A percentile compares a stretch with the other conserved stretches of the same genome.
These are phyloP conservation scores for Ennomos fuscantarius DNA, from an alignment of 2,888 invertebrate genomes.

Conservation along the genomic window DNA sequence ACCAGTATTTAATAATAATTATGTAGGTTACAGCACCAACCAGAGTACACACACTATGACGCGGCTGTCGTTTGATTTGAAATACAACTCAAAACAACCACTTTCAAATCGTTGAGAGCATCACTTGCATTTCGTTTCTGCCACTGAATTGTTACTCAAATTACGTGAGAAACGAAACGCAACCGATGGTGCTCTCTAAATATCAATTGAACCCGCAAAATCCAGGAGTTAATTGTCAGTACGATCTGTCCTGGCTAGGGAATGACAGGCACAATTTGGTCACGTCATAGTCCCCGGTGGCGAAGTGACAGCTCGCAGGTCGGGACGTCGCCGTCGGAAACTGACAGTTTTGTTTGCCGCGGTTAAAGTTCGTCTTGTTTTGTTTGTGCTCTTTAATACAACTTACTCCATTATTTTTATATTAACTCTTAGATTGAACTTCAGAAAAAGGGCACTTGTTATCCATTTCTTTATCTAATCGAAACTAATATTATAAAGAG, in stretches of 20 bases:
- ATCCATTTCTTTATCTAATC: slow-evolving; percentile 9
- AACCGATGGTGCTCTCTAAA: slow-evolving; percentile 39
- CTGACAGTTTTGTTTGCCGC: slow-evolving; percentile 51
- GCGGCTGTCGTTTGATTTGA: too few species aligned
- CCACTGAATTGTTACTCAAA: too few species aligned
- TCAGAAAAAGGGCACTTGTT: background rate
- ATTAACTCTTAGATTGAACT: too few species aligned
- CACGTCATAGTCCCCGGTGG: slow-evolving; percentile 54
- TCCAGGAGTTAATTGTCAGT: slow-evolving; percentile 60
- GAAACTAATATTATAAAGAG: too few species aligned
- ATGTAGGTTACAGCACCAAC: too few species aligned
- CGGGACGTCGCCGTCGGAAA: slow-evolving; percentile 41
- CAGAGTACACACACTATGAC: too few species aligned
- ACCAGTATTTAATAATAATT: too few species aligned
- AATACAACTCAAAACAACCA: too few species aligned
- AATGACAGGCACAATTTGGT: slow-evolving; percentile 68
- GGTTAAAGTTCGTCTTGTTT: slow-evolving; percentile 28
- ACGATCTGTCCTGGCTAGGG: slow-evolving; percentile 42
- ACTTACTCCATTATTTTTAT: slow-evolving; percentile 1
- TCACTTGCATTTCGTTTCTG: too few species aligned
- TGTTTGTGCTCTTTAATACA: slow-evolving; percentile 9
- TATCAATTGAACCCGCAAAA: slow-evolving; percentile 50
- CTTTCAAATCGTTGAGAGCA: too few species aligned
- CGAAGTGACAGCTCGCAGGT: slow-evolving; percentile 52
- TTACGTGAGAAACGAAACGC: slow-evolving; percentile 5